A percentile compares a stretch with the other conserved stretches of the same genome.
Evolutionary conservation across 2,888 invertebrate genomes (phyloP).

Genomic region (Platycheirus rosarum): DNA sequence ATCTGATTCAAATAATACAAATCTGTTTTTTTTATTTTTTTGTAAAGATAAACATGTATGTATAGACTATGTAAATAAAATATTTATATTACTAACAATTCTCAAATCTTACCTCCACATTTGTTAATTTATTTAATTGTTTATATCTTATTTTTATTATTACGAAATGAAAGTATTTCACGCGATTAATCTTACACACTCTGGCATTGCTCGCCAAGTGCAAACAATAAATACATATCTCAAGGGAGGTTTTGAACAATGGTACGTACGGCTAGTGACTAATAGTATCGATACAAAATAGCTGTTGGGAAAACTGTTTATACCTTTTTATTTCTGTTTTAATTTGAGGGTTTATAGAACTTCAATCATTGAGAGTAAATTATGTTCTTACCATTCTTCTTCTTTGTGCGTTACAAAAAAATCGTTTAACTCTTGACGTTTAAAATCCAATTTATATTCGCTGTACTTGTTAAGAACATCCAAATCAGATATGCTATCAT

Average conservation of each 20-base stretch:
- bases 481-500: constrained; percentile 98
- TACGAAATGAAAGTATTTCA: constrained; percentile 81
- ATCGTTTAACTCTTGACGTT: constrained; percentile 97
- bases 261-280: constrained; percentile 61
- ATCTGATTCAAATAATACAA: neutral
- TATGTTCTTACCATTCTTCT: constrained; percentile 96
- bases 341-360: constrained; percentile 42
- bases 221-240: constrained; percentile 74
- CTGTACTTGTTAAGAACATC: constrained; percentile 98
- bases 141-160: constrained; percentile 73
- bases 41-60: neutral
- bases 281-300: constrained; percentile 64
- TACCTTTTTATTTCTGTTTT: constrained; percentile 42
- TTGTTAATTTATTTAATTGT: constrained; percentile 75
- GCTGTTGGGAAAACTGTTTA: constrained; percentile 67
- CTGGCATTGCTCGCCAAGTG: constrained; percentile 83
- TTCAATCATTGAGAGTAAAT: constrained; percentile 41
- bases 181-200: constrained; percentile 81
- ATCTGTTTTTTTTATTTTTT: neutral
- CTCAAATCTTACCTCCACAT: constrained; percentile 82
- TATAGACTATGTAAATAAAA: constrained; percentile 38
- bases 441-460: constrained; percentile 98
- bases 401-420: constrained; percentile 99
- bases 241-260: constrained; percentile 52
- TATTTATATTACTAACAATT: constrained; percentile 61